Percentiles rank a stretch among this genome's conserved stretches.
Evolutionary conservation across 2,113 vertebrate genomes (phyloP).

Genomic region (Addax nasomaculatus): DNA sequence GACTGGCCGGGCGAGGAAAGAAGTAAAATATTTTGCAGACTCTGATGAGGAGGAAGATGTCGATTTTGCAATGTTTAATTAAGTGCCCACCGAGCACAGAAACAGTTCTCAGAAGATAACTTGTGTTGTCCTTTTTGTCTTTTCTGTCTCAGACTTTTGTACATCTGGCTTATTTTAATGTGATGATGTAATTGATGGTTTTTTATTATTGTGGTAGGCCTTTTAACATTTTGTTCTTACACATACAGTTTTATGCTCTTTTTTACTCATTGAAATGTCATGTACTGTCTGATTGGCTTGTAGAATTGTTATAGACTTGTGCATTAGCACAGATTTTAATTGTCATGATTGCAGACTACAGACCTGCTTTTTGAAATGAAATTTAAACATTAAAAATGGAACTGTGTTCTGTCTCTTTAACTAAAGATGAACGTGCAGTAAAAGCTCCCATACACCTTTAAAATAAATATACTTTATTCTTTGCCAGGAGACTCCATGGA

Average conservation of each 20-base stretch:
- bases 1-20: slow-evolving; percentile 92
- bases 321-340: slow-evolving; percentile 96
- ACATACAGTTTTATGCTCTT: slow-evolving; percentile 95
- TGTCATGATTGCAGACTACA: slow-evolving; percentile 91
- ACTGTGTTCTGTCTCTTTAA: slow-evolving; percentile 64
- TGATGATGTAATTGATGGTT: slow-evolving; percentile 95
- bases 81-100: slow-evolving; percentile 84
- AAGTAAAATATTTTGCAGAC: slow-evolving; percentile 95
- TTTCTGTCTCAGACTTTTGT: slow-evolving; percentile 96
- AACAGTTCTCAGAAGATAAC: slow-evolving; percentile 81
- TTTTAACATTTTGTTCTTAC: slow-evolving; percentile 99
- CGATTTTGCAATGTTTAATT: slow-evolving; percentile 95
- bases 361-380: slow-evolving; percentile 98
- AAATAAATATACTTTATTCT: slow-evolving; percentile 99
- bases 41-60: slow-evolving; percentile 87
- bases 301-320: slow-evolving; percentile 94
- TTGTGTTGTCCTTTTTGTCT: slow-evolving; percentile 87
- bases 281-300: slow-evolving; percentile 96
- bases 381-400: slow-evolving; percentile 95
- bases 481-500: slow-evolving; percentile 98
- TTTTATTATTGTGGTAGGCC: slow-evolving; percentile 96
- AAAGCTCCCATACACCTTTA: slow-evolving; percentile 81
- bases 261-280: slow-evolving; percentile 96
- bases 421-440: slow-evolving; percentile 36
- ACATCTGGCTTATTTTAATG: slow-evolving; percentile 95